phyloP scores from a whole-genome alignment of 2,797 vertebrate species.

The Halcyon leucocephala region DNA sequence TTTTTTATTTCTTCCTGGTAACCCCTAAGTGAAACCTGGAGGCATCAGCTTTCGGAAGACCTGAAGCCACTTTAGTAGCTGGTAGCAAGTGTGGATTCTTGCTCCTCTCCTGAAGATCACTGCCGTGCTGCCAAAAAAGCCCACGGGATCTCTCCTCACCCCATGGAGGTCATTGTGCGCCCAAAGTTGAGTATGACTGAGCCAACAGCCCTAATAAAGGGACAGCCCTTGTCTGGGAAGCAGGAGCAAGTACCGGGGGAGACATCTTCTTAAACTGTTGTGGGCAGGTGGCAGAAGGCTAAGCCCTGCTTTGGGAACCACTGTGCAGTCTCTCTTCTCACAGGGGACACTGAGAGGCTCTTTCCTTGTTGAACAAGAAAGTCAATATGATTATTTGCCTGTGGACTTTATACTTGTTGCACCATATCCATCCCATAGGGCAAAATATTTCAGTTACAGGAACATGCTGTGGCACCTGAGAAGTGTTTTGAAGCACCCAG shows the following conservation, averaged over 20 bases:
- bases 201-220: neutral
- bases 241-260: neutral
- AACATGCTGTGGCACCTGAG: neutral
- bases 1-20: neutral
- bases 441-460: neutral
- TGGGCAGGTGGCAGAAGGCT: neutral
- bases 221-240: neutral
- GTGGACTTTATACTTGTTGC: neutral
- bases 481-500: neutral
- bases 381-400: neutral
- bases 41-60: neutral
- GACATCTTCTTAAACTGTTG: neutral
- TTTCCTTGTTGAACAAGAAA: neutral
- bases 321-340: neutral
- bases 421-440: neutral
- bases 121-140: neutral
- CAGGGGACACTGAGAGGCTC: rapidly evolving
- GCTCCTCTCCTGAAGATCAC: neutral
- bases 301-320: neutral
- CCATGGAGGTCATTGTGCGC: neutral
- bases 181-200: neutral
- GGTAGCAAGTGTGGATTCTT: neutral
- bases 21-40: neutral
- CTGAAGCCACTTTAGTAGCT: neutral
- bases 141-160: neutral